Conservation (phyloP, 2,888 invertebrate species). For the Lithosia quadra region DNA sequence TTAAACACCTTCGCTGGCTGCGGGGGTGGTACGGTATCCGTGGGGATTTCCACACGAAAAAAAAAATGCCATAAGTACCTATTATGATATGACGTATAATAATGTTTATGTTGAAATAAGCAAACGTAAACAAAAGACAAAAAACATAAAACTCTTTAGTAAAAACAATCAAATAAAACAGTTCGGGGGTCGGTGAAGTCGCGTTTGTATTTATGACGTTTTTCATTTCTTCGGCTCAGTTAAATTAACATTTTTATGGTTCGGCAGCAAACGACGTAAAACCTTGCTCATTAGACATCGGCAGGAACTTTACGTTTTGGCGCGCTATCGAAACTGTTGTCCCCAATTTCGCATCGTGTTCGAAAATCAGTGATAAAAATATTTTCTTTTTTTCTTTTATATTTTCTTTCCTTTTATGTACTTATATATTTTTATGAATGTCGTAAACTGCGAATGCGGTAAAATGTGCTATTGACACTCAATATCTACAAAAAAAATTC, state of each 20-base stretch:
- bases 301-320: constrained; percentile 56
- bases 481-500: neutral
- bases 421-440: constrained; percentile 23
- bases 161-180: constrained; percentile 24
- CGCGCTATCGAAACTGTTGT: constrained; percentile 61
- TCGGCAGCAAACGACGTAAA: constrained; percentile 67
- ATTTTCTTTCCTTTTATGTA: constrained; percentile 9
- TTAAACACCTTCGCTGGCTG: too few species aligned
- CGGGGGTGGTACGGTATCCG: too few species aligned
- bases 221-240: constrained; percentile 61
- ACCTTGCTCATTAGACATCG: constrained; percentile 67
- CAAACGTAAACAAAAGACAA: neutral
- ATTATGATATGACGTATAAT: too few species aligned
- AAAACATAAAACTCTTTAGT: neutral
- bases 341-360: constrained; percentile 53
- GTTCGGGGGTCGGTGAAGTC: constrained; percentile 37
- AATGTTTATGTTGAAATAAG: neutral
- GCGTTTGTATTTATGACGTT: constrained; percentile 67
- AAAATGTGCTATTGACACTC: neutral
- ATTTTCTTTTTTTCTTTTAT: constrained; percentile 10
- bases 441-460: constrained; percentile 16
- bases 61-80: too few species aligned
- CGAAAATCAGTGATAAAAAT: constrained; percentile 36
- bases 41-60: too few species aligned
- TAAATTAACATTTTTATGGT: constrained; percentile 79